Evolutionary conservation across 2,888 invertebrate species (phyloP).

Genomic region (Epinotia ramella): DNA sequence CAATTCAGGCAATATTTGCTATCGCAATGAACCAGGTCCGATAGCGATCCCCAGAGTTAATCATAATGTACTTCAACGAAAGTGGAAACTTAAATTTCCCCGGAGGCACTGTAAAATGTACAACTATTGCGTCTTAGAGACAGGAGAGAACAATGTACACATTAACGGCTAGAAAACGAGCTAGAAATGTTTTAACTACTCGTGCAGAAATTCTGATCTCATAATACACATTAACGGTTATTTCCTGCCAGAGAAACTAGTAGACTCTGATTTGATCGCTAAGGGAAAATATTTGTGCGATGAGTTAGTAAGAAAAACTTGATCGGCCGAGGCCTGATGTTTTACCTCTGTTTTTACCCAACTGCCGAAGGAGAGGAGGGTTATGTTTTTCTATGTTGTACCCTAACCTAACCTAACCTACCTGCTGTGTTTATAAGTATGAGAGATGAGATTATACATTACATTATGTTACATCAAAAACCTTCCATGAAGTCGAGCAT

Average conservation of each 20-base stretch:
- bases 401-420: no score
- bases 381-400: no score
- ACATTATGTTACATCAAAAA: no score
- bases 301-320: no score
- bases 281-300: no score
- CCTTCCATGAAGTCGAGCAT: no score
- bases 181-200: background rate
- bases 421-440: no score
- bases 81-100: constrained; percentile 37
- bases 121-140: background rate
- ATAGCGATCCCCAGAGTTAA: constrained; percentile 7
- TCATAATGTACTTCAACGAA: background rate
- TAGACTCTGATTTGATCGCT: no score
- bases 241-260: background rate
- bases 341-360: no score
- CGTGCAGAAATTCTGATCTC: background rate
- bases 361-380: no score
- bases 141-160: background rate
- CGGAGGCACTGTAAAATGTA: constrained; percentile 19
- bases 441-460: no score
- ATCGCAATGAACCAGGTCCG: constrained; percentile 2
- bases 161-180: background rate
- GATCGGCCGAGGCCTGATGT: no score
- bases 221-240: background rate
- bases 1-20: constrained; percentile 14